These are phyloP conservation scores for Mastigias papua DNA, from an alignment of 30 jellyfish, hydroid and myxozoan species.

Conservation along the genomic window DNA sequence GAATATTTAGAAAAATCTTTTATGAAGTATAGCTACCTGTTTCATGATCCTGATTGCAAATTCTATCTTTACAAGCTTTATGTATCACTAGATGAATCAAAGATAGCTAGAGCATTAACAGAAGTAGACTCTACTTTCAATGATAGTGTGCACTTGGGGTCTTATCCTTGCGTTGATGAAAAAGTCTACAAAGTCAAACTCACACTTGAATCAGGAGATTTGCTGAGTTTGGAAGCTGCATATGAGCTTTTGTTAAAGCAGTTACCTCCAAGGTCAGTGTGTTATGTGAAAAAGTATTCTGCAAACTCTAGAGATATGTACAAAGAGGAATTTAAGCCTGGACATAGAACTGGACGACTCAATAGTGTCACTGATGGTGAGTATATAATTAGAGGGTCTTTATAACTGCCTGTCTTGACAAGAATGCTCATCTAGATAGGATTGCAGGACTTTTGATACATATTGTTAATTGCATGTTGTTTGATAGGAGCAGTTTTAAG, in stretches of 20 bases:
- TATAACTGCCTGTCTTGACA: too few species aligned
- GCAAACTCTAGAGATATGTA: conserved; percentile 84
- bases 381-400: too few species aligned
- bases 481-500: too few species aligned
- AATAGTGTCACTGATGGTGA: conserved; percentile 67
- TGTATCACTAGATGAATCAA: conserved; percentile 76
- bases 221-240: conserved; percentile 60
- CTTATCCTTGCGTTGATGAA: conserved; percentile 82
- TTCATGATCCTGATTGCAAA: conserved; percentile 52
- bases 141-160: conserved; percentile 77
- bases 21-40: conserved; percentile 48
- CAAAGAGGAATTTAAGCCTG: conserved; percentile 69
- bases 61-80: conserved; percentile 75
- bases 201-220: conserved; percentile 81
- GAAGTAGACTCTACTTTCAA: conserved; percentile 51
- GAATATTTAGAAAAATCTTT: conserved; percentile 79
- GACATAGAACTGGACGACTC: conserved; percentile 29
- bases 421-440: too few species aligned
- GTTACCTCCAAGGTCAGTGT: conserved; percentile 69
- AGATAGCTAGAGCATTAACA: conserved; percentile 68
- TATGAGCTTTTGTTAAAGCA: conserved; percentile 60
- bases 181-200: conserved; percentile 78
- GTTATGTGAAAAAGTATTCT: conserved; percentile 74
- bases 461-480: too few species aligned
- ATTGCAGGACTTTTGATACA: too few species aligned